Percentiles rank a stretch among this genome's conserved stretches.
Evolutionary conservation across 2,797 vertebrate species (phyloP).

Genomic region (Choloepus didactylus): DNA sequence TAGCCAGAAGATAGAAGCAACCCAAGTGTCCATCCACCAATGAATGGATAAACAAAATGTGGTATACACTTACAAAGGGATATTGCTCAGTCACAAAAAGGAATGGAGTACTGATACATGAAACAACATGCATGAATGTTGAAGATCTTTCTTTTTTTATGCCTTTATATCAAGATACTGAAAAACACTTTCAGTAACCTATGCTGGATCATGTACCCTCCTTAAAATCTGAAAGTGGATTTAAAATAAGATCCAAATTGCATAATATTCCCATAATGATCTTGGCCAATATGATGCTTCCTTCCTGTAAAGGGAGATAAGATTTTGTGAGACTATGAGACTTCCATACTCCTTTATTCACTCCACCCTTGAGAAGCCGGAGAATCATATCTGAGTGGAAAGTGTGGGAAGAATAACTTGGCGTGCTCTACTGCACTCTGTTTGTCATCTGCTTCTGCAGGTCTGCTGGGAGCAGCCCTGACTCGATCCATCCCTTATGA

Average conservation of each 20-base stretch:
- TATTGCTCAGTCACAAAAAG: too few species aligned
- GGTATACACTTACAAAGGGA: too few species aligned
- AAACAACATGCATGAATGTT: too few species aligned
- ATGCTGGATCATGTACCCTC: background rate
- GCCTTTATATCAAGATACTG: background rate
- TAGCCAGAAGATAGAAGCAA: too few species aligned
- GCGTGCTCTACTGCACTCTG: background rate
- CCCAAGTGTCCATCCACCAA: too few species aligned
- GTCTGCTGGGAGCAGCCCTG: too few species aligned
- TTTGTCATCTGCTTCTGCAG: too few species aligned
- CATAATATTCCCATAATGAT: background rate
- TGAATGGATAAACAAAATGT: too few species aligned
- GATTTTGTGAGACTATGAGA: background rate
- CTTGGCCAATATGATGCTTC: background rate
- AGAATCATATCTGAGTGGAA: rapidly evolving
- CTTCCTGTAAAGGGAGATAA: background rate
- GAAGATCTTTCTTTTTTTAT: background rate
- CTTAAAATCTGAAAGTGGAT: background rate
- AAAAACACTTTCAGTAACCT: background rate
- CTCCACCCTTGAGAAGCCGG: background rate
- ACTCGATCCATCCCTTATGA: background rate
- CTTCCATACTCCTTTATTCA: background rate
- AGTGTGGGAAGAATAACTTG: too few species aligned
- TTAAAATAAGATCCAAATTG: background rate
- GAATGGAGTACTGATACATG: too few species aligned